A percentile compares a stretch with the other conserved stretches of the same genome.
Conservation (phyloP, 2,113 vertebrate species). For the Patagioenas fasciata region DNA sequence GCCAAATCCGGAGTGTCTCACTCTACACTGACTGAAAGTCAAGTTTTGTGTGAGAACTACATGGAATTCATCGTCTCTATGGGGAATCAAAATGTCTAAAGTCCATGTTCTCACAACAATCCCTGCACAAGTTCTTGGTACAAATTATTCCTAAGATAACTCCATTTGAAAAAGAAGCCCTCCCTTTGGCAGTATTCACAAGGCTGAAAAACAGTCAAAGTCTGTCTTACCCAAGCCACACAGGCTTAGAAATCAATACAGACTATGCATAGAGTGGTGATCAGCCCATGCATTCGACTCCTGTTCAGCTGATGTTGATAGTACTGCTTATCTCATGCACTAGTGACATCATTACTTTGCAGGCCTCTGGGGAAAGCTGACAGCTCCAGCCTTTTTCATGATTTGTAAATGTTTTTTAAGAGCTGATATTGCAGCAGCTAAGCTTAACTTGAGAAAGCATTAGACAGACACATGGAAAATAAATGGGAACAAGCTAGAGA, state of each 20-base stretch:
- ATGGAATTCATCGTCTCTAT: not conserved
- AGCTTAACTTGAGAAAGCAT: not conserved
- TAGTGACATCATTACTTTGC: not conserved
- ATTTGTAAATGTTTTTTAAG: not conserved
- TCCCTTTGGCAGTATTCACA: not conserved
- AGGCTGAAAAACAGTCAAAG: not conserved
- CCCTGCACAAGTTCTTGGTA: not conserved
- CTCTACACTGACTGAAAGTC: rapidly evolving
- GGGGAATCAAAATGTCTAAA: not conserved
- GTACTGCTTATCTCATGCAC: not conserved
- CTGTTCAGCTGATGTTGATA: not conserved
- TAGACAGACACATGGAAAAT: not conserved
- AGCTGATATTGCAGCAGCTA: not conserved
- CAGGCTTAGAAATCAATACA: not conserved
- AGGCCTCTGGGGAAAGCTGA: not conserved
- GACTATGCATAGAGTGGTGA: not conserved
- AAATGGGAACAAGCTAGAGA: not conserved
- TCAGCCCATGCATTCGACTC: not conserved
- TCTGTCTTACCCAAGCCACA: not conserved
- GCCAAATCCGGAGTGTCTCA: not conserved
- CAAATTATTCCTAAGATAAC: not conserved
- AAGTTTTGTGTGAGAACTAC: not conserved
- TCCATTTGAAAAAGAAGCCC: not conserved
- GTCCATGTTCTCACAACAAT: not conserved
- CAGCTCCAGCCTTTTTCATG: not conserved